Percentiles rank a stretch among this genome's conserved stretches.
Conservation (phyloP, 2,888 invertebrate species). For the Margaritifera margaritifera region DNA sequence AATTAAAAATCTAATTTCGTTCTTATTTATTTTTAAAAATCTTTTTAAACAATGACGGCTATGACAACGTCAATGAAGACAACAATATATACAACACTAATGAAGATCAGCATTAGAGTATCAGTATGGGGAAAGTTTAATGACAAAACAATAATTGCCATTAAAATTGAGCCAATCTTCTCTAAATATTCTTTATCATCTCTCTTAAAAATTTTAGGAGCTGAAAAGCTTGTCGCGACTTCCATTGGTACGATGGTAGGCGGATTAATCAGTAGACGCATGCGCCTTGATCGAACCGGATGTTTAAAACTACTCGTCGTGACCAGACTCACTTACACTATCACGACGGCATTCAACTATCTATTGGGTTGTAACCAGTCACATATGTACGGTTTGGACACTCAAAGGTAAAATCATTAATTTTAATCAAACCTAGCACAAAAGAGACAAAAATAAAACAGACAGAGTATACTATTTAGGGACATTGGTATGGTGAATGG, state of each 20-base stretch:
- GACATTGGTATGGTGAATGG: too few species aligned
- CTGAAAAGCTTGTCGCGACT: constrained; percentile 35
- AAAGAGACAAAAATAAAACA: not conserved
- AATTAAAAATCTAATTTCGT: too few species aligned
- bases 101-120: too few species aligned
- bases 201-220: constrained; percentile 18
- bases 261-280: constrained; percentile 32
- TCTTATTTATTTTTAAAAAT: too few species aligned
- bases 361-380: constrained; percentile 41
- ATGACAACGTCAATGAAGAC: too few species aligned
- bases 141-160: too few species aligned
- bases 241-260: constrained; percentile 41
- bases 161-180: too few species aligned
- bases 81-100: too few species aligned
- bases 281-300: constrained; percentile 27
- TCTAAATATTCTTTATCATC: too few species aligned
- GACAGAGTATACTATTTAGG: not conserved
- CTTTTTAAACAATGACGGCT: too few species aligned
- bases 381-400: constrained; percentile 16
- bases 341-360: constrained; percentile 22
- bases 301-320: constrained; percentile 39
- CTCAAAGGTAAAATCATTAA: constrained; percentile 5
- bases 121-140: too few species aligned
- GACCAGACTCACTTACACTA: constrained; percentile 9
- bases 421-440: not conserved